These are phyloP conservation scores for Cosmorhoe ocellata DNA, from an alignment of 2,888 invertebrate species.

Conservation along the genomic window DNA sequence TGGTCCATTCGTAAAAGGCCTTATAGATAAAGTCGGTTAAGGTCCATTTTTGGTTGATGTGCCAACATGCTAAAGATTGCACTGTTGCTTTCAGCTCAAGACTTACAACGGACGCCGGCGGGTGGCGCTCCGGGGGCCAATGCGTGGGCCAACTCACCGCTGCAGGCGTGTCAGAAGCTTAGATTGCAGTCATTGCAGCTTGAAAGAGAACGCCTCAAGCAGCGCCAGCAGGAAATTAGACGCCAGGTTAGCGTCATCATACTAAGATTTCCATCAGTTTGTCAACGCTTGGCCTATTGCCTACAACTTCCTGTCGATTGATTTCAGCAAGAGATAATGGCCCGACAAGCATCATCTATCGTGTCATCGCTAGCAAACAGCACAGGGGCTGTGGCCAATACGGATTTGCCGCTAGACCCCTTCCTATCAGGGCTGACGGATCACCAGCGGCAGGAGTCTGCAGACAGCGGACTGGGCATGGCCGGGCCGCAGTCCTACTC, in stretches of 20 bases:
- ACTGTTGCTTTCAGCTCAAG: conserved; percentile 77
- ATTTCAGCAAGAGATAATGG: conserved; percentile 87
- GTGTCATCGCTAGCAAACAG: conserved; percentile 67
- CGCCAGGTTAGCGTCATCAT: conserved; percentile 85
- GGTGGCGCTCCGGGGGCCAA: conserved; percentile 82
- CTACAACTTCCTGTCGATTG: neutral
- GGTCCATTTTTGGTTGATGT: too few relatives aligned
- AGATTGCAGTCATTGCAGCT: conserved; percentile 92
- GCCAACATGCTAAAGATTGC: neutral
- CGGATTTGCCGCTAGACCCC: conserved; percentile 88
- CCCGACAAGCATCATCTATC: conserved; percentile 81
- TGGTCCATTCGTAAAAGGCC: too few relatives aligned
- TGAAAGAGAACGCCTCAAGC: conserved; percentile 93
- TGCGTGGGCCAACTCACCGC: conserved; percentile 82
- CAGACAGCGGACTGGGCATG: conserved; percentile 96
- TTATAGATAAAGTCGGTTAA: too few relatives aligned
- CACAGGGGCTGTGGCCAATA: conserved; percentile 71
- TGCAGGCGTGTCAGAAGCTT: conserved; percentile 87
- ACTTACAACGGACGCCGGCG: conserved; percentile 80
- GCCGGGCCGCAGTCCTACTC: conserved; percentile 92
- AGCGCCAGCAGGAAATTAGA: conserved; percentile 94
- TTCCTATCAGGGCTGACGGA: conserved; percentile 91
- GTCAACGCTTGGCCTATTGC: too few relatives aligned
- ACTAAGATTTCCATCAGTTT: too few relatives aligned
- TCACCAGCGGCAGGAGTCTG: conserved; percentile 96